phyloP scores from a whole-genome alignment of 2,888 invertebrate species.

The Gisinianus flammeolus region DNA sequence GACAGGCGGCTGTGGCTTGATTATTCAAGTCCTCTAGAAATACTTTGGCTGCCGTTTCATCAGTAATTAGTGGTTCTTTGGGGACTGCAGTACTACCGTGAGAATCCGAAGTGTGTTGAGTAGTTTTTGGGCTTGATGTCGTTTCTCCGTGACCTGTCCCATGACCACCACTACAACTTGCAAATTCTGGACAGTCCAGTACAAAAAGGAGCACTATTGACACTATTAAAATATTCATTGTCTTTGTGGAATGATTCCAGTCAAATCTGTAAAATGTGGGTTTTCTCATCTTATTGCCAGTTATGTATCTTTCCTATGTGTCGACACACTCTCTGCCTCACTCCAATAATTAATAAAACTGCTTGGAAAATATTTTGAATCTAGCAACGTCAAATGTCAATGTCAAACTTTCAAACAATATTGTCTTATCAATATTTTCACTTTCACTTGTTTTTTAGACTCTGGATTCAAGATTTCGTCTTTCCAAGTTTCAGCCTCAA shows the following conservation, averaged over 20 bases:
- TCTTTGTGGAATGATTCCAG: background rate
- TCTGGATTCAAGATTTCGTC: too few relatives aligned
- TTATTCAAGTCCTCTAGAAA: conserved; percentile 49
- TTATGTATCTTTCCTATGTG: too few relatives aligned
- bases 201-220: background rate
- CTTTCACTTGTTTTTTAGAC: too few relatives aligned
- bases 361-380: too few relatives aligned
- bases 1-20: conserved; percentile 46
- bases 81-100: background rate
- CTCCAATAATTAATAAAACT: too few relatives aligned
- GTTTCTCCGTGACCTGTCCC: background rate
- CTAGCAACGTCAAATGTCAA: too few relatives aligned
- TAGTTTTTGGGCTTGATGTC: background rate
- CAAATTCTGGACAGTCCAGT: background rate
- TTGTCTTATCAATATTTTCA: too few relatives aligned
- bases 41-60: conserved; percentile 48
- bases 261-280: too few relatives aligned
- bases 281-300: too few relatives aligned
- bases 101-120: background rate
- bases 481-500: too few relatives aligned
- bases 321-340: too few relatives aligned
- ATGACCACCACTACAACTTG: conserved; percentile 4
- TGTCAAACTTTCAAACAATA: too few relatives aligned
- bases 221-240: background rate
- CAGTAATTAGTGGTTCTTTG: conserved; percentile 24